Base-by-base conservation (phyloP, 1,140 invertebrate species). In the Temnothorax nylanderi region DNA sequence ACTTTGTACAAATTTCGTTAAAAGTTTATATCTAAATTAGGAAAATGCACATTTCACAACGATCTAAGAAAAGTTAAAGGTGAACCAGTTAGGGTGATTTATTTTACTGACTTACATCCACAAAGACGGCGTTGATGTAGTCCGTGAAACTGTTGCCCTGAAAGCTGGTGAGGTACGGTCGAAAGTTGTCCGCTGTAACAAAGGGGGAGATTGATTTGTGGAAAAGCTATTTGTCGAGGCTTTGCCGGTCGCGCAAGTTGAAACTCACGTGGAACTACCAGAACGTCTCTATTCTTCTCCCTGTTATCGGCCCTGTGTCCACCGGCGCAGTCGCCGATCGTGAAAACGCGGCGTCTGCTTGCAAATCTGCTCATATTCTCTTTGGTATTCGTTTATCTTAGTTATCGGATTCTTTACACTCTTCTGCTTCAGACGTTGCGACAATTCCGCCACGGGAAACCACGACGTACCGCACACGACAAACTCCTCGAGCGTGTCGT, bases 81-180 rank as follows among this genome's bases (percentile, higher is more conserved):
- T 49, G 26, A 37, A 37, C 3, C 32, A 34, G 41, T 72, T 60
- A 58, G 26, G 6, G 51, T 60, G 41, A 84, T 75, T 75, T 60
- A 62, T 84, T 75, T 58, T 32, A 60, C 4, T 49, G 94, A 98
- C 98, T 98, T 96, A 99, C 98, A 94, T 99, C 99, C 10, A 99
- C 99, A 94, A 99, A 99, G 4, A 99, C 99, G 41, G 99, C 99
- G 95, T 99, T 99, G 90, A 99, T 99, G 95, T 99, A 99, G 95
- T 99, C 99, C 3, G 99, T 99, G 94, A 98, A 99, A 94, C 97
- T 98, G 94, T 99, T 99, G 80, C 98, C 99, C 96, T 99, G 99
- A 94, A 99, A 99, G 88, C 99, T 99, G 77, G 98, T 99, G 86
- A 99, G 96, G 94, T 99, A 99, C 26, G 99, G 99, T 67, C 99